Evolutionary conservation across 2,888 invertebrate genomes (phyloP).

Genomic region (Dryobotodes eremita): DNA sequence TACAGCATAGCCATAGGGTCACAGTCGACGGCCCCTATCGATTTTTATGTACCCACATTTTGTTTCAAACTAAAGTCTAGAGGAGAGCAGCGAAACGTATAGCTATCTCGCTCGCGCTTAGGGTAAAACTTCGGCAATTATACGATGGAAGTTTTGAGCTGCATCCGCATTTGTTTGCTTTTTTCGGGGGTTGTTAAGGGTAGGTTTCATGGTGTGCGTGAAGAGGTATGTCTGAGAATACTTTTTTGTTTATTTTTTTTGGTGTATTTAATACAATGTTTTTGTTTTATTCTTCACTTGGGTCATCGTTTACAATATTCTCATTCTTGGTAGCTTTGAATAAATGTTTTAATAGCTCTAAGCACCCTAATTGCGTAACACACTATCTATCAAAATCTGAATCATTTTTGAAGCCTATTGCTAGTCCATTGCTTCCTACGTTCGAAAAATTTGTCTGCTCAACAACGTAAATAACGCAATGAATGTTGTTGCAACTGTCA

Average conservation of each 20-base stretch:
- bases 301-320: background rate
- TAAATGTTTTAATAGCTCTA: background rate
- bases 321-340: background rate
- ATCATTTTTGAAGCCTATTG: no score
- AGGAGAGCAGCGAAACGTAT: constrained; percentile 62
- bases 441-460: no score
- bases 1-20: constrained; percentile 57
- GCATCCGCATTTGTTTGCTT: constrained; percentile 43
- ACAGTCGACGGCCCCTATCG: constrained; percentile 72
- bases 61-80: constrained; percentile 76
- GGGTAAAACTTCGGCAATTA: constrained; percentile 46
- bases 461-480: no score
- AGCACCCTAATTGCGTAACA: no score
- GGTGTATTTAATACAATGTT: background rate
- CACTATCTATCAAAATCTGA: no score
- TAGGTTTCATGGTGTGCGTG: constrained; percentile 10
- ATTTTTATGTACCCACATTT: constrained; percentile 81
- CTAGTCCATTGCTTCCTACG: no score
- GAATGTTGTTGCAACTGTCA: no score
- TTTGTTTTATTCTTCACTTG: background rate
- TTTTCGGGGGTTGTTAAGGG: constrained; percentile 42
- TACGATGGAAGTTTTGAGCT: constrained; percentile 36
- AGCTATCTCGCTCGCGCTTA: constrained; percentile 73
- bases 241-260: background rate
- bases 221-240: constrained; percentile 3